These are phyloP conservation scores for Spinus olivaceus DNA, from an alignment of 2,797 vertebrate genomes.

Conservation along the genomic window DNA sequence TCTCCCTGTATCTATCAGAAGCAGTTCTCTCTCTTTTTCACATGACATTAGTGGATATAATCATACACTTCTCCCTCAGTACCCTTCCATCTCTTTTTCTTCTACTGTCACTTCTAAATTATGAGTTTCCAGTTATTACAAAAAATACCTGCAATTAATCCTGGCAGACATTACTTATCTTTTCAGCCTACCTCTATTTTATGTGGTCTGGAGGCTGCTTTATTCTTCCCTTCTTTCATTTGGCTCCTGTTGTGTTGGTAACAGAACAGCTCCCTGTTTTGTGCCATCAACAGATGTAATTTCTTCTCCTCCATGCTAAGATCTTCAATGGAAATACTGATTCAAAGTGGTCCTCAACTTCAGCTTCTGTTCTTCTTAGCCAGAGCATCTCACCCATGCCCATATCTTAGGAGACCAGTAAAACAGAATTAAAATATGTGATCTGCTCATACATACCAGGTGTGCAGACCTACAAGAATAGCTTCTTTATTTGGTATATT, in stretches of 20 bases:
- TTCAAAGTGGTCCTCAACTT: background rate
- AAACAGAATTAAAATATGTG: background rate
- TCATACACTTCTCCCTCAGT: background rate
- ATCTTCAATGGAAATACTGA: background rate
- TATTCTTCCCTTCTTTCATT: background rate
- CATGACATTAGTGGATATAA: background rate
- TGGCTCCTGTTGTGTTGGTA: background rate
- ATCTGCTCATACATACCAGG: background rate
- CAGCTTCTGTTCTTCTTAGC: background rate
- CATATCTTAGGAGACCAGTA: background rate
- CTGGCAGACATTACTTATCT: conserved; percentile 24
- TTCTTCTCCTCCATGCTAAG: background rate
- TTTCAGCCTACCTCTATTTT: conserved; percentile 22
- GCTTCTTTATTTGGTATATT: background rate
- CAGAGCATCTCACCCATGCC: background rate
- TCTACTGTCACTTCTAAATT: conserved; percentile 36
- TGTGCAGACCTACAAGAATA: background rate
- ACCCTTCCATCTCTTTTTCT: conserved; percentile 17
- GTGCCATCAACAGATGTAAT: background rate
- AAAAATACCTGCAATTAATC: conserved; percentile 21
- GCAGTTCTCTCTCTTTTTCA: background rate
- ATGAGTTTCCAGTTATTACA: conserved; percentile 11
- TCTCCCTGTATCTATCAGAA: background rate
- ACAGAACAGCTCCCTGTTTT: background rate
- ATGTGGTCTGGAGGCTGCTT: background rate